Evolutionary conservation across 2,888 invertebrate species (phyloP).

Genomic region (Hypsopygia costalis): DNA sequence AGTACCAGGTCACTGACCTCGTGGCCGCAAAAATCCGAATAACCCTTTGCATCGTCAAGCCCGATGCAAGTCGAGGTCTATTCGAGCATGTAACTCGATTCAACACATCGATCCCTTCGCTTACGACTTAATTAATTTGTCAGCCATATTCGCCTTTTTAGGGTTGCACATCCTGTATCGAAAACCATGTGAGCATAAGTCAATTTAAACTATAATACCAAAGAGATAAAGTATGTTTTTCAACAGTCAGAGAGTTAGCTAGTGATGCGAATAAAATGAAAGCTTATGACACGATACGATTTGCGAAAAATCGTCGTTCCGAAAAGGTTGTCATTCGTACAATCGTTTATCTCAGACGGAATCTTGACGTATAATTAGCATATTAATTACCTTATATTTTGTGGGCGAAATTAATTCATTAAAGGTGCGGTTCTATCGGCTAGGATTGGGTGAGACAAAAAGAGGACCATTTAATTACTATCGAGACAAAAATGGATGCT

Average conservation of each 20-base stretch:
- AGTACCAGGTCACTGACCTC: constrained; percentile 3
- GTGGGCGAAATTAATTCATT: constrained; percentile 26
- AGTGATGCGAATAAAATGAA: constrained; percentile 36
- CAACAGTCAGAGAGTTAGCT: constrained; percentile 13
- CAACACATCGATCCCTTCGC: constrained; percentile 62
- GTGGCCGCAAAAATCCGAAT: constrained; percentile 3
- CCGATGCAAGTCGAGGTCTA: constrained; percentile 20
- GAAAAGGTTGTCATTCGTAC: constrained; percentile 41
- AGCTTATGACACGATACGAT: constrained; percentile 35
- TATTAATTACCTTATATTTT: constrained; percentile 64
- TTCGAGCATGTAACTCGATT: constrained; percentile 60
- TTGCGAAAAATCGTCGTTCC: constrained; percentile 30
- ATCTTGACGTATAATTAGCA: constrained; percentile 65
- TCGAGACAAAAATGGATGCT: no score
- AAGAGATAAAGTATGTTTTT: constrained; percentile 6
- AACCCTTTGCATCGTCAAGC: constrained; percentile 7
- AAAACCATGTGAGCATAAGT: neutral
- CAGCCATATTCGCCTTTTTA: constrained; percentile 38
- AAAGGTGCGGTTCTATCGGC: neutral
- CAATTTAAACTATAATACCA: constrained; percentile 1
- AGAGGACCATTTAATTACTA: no score
- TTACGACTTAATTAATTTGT: constrained; percentile 67
- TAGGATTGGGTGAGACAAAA: no score
- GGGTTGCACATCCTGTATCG: constrained; percentile 12
- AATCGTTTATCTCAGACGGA: constrained; percentile 52